Evolutionary conservation across 2,888 invertebrate genomes (phyloP), one percentile per base, ranked within the genome.

Genomic region (Diarsia mendica): DNA sequence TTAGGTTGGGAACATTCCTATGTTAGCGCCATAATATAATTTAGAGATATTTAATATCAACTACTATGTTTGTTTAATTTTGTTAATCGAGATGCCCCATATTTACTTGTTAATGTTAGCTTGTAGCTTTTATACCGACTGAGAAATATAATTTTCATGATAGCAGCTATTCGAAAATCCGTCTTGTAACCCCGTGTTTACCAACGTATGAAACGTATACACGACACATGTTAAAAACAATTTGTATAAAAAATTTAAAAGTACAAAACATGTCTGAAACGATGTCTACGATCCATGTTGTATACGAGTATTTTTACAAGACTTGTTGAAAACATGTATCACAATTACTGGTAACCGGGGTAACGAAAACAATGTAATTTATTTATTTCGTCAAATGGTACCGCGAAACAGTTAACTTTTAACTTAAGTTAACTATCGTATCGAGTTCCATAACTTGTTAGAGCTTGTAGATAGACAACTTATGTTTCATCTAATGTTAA

Each of bases 11-110:
- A 55, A 73, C 77, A 84, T 84, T 86, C 77, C 86, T 74, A 67
- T 64, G n/a, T 72, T 53, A 74, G 49, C 72, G 86, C 84, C 84
- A 83, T 84, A 80, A 23, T 67, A n/a, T 75, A 44, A 61, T 67
- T 53, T 76, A 79, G 63, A 69, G 11, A 70, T 82, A 85, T 75
- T 63, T 33, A 53, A 72, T 76, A 61, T 58, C 55, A 58, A 49
- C 0, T 60, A 20, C 33, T 65, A 65, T 64, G 13, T 46, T 71
- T 58, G 23, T 72, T n/a, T n/a, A n/a, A n/a, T n/a, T n/a, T 72
- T 80, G 23, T 71, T 65, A 51, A 58, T 8, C 61, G n/a, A 46
- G 23, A 58, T 55, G 51, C 11, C 44, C 51, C 23, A 74, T 73
- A 48, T 15, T 61, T 48, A 48, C 13, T 65, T 65, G 23, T 67